A percentile compares a stretch with the other conserved stretches of the same genome.
Evolutionary conservation across 1,140 invertebrate genomes (phyloP).

Genomic region (Lepidotrigona ventralis): DNA sequence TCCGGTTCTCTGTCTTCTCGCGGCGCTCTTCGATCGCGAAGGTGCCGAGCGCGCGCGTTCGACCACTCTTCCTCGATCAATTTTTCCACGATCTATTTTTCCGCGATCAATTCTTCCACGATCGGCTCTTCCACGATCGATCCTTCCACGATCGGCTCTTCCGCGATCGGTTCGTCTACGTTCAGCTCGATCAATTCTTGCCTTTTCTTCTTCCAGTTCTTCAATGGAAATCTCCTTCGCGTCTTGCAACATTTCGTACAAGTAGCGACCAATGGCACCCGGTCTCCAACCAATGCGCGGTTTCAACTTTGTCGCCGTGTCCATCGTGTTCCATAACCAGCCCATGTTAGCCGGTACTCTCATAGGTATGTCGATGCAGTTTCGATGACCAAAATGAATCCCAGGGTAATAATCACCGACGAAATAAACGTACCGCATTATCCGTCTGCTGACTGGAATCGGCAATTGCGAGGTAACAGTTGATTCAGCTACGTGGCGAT

Average conservation of each 20-base stretch:
- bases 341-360: conserved; percentile 76
- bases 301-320: conserved; percentile 62
- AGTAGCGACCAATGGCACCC: conserved; percentile 68
- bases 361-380: conserved; percentile 70
- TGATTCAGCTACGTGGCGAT: conserved; percentile 19
- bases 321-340: conserved; percentile 73
- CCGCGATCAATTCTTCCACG: conserved; percentile 9
- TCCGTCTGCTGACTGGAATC: conserved; percentile 64
- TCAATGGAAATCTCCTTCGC: conserved; percentile 62
- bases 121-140: background rate
- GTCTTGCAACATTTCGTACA: conserved; percentile 70
- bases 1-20: conserved; percentile 1
- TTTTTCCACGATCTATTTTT: background rate
- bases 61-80: background rate
- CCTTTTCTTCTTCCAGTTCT: background rate
- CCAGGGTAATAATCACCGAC: conserved; percentile 66
- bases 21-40: background rate
- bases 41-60: conserved; percentile 48
- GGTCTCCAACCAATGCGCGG: conserved; percentile 74
- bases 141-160: background rate
- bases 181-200: conserved; percentile 1
- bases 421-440: conserved; percentile 66
- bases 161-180: background rate
- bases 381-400: conserved; percentile 70
- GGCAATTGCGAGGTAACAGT: background rate